Base-by-base conservation (phyloP, 2,888 invertebrate genomes). In the Cosmia pyralina region DNA sequence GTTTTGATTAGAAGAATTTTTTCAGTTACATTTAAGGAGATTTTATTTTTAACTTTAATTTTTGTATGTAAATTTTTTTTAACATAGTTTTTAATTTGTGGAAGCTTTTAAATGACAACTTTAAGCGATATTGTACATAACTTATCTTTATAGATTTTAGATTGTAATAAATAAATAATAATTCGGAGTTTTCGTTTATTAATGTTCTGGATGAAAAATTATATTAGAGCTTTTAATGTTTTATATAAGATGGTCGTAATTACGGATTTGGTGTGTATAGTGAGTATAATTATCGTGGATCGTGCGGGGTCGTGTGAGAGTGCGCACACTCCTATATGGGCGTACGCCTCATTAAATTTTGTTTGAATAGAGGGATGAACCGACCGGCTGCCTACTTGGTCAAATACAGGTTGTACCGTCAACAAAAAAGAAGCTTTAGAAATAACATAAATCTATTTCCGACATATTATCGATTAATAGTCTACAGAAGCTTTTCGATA, bases 341-440 rank as follows among this genome's bases (percentile, higher is more conserved):
- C 88, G 89, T 87, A 92, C 90, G 94, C 93, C 94, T 95, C 95
- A 95, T 95, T 95, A 95, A 94, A 94, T 94, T 94, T 93, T 95
- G 94, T 95, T 95, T 95, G 95, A 94, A 95, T 94, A 94, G 95
- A 94, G 94, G 93, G 94, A 93, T 93, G 93, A 93, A 91, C 90
- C 88, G 84, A 85, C 88, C 85, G 84, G 85, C 85, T 84, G 78
- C 82, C 81, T 87, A 87, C 90, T 90, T 90, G 92, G 93, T 90
- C 93, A 92, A 90, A 91, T 88, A 88, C 86, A 85, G 77, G 81
- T 79, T 66, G 90, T 91, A 93, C 82, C 57, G 90, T 85, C 74
- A 62, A 84, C 89, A 92, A 79, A 88, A 80, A 74, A 55, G 67
- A 52, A 71, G 22, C 38, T 64, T 44, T 38, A 1, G 6, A 59